These are phyloP conservation scores for Falco columbarius DNA, from an alignment of 2,797 vertebrate species.

Conservation along the genomic window DNA sequence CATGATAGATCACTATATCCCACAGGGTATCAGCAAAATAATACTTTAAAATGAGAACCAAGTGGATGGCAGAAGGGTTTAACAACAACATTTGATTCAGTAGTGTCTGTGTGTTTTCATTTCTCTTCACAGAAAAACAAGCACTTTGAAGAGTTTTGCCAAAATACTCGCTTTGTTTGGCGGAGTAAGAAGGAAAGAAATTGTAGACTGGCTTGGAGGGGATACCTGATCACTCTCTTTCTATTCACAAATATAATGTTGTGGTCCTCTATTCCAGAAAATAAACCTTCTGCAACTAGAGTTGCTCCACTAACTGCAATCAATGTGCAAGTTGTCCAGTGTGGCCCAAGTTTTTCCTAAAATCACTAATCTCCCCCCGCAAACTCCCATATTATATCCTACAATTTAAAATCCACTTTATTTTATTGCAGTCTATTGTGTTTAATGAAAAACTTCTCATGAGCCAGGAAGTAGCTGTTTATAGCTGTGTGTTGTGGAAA, in stretches of 20 bases:
- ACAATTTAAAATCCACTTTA: slow-evolving; percentile 70
- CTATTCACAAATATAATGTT: not conserved
- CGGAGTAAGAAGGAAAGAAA: not conserved
- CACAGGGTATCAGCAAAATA: not conserved
- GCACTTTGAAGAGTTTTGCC: not conserved
- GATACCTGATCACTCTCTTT: not conserved
- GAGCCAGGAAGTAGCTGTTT: slow-evolving; percentile 75
- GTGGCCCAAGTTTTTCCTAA: not conserved
- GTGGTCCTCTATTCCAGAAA: not conserved
- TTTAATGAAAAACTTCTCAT: slow-evolving; percentile 76
- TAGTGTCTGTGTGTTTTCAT: not conserved
- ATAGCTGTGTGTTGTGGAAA: slow-evolving; percentile 72
- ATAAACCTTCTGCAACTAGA: not conserved
- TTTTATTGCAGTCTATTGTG: slow-evolving; percentile 56
- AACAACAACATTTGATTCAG: not conserved
- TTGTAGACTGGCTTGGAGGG: not conserved
- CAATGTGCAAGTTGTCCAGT: not conserved
- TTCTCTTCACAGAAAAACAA: not conserved
- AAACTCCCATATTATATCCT: slow-evolving; percentile 19
- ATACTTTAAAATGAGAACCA: not conserved
- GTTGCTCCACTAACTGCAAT: not conserved
- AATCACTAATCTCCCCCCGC: not conserved
- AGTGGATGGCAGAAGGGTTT: not conserved
- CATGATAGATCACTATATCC: not conserved
- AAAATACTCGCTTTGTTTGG: not conserved